These are phyloP conservation scores for Paragorgia papillata DNA, from an alignment of 92 coral and sea anemone genomes.

Conservation along the genomic window DNA sequence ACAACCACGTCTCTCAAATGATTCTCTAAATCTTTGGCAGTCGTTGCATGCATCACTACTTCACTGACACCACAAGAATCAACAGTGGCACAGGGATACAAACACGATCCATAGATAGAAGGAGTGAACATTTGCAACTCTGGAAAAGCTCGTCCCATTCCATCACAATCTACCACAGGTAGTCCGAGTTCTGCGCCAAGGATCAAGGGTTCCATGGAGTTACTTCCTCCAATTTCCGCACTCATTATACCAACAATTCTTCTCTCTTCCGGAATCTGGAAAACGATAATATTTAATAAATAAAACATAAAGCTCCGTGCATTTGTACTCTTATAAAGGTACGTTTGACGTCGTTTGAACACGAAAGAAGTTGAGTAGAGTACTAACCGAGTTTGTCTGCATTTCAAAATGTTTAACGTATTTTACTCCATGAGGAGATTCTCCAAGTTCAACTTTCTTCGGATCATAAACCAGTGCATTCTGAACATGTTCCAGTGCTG, in stretches of 20 bases:
- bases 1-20: constrained; percentile 67
- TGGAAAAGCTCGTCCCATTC: constrained; percentile 99
- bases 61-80: constrained; percentile 65
- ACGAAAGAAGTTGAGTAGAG: too few relatives aligned
- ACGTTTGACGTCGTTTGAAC: too few relatives aligned
- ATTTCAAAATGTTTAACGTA: constrained; percentile 9
- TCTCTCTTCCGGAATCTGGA: constrained; percentile 45
- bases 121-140: constrained; percentile 90
- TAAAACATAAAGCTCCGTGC: neutral
- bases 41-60: constrained; percentile 60
- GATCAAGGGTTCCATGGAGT: constrained; percentile 82
- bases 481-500: constrained; percentile 60
- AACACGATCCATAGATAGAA: constrained; percentile 67
- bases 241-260: constrained; percentile 66
- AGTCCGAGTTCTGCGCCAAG: constrained; percentile 75
- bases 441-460: constrained; percentile 38
- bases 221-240: constrained; percentile 87
- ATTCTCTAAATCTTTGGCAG: constrained; percentile 72
- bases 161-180: constrained; percentile 96
- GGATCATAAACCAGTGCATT: constrained; percentile 41
- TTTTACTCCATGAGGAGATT: constrained; percentile 44
- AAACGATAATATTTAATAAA: constrained; percentile 1
- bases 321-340: too few relatives aligned
- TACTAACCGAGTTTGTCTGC: constrained; percentile 33
- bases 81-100: constrained; percentile 75